These are phyloP conservation scores for Vombatus ursinus DNA, from an alignment of 2,113 vertebrate species.

Conservation along the genomic window DNA sequence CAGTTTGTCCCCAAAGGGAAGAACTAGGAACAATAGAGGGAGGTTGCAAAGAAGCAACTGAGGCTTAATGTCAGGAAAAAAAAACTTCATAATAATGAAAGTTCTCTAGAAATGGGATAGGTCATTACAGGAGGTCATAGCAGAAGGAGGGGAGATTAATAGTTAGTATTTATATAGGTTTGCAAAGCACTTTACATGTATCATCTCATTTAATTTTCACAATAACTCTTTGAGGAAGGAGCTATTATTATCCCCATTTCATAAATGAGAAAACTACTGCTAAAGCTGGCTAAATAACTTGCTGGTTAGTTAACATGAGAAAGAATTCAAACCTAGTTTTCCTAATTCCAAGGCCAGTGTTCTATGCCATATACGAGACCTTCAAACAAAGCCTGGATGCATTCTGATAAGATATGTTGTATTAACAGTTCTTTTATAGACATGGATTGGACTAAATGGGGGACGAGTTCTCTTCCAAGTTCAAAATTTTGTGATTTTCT, in stretches of 20 bases:
- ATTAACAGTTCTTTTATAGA: neutral
- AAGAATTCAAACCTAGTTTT: neutral
- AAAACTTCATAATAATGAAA: neutral
- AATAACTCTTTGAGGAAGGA: neutral
- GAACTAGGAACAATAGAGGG: neutral
- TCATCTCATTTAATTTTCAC: neutral
- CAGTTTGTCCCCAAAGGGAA: neutral
- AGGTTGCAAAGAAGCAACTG: neutral
- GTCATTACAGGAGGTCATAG: neutral
- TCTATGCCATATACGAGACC: neutral
- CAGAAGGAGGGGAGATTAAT: neutral
- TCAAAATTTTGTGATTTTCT: neutral
- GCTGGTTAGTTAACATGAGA: neutral
- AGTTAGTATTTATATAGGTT: neutral
- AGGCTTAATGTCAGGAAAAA: neutral
- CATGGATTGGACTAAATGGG: neutral
- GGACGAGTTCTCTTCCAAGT: neutral
- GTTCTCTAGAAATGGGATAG: neutral
- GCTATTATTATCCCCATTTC: neutral
- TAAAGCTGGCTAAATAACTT: neutral
- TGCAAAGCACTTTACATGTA: neutral
- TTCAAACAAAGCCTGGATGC: neutral
- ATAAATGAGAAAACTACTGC: neutral
- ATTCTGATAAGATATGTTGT: neutral
- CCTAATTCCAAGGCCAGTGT: neutral